These are phyloP conservation scores for Leucophora obtusa DNA, from an alignment of 2,888 invertebrate species.

Conservation along the genomic window DNA sequence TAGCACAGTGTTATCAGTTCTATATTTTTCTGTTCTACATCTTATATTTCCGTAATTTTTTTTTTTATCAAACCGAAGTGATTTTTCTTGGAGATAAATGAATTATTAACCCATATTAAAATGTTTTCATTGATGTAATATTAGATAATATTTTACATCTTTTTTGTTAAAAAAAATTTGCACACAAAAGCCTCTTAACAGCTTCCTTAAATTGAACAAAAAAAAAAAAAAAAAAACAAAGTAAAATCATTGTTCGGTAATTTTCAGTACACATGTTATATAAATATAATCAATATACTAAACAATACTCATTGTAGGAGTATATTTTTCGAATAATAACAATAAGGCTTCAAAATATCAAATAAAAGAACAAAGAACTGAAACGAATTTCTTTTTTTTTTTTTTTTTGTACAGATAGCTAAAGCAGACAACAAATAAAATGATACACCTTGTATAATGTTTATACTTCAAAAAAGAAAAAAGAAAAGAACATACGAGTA, in stretches of 20 bases:
- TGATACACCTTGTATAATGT: conserved; percentile 30
- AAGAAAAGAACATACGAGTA: conserved; percentile 23
- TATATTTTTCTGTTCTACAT: not conserved
- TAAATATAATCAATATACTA: not conserved
- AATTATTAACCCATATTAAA: conserved; percentile 36
- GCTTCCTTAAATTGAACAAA: conserved; percentile 10
- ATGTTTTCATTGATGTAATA: conserved; percentile 22
- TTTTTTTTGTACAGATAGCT: conserved; percentile 10
- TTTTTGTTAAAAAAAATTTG: conserved; percentile 15
- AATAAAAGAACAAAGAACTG: conserved; percentile 23
- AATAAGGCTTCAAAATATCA: conserved; percentile 19
- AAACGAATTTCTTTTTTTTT: conserved; percentile 33
- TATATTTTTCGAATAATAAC: conserved; percentile 9
- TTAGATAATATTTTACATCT: conserved; percentile 28
- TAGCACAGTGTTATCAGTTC: too few species aligned
- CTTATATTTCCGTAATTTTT: not conserved
- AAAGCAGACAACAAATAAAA: conserved; percentile 34
- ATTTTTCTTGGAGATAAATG: not conserved
- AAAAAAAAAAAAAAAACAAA: too few species aligned
- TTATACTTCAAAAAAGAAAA: not conserved
- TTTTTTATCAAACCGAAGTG: not conserved
- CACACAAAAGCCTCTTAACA: conserved; percentile 46
- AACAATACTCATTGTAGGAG: not conserved
- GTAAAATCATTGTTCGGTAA: conserved; percentile 28
- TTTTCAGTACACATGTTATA: conserved; percentile 14